Evolutionary conservation across 2,888 invertebrate genomes (phyloP).

Genomic region (Acronicta psi): DNA sequence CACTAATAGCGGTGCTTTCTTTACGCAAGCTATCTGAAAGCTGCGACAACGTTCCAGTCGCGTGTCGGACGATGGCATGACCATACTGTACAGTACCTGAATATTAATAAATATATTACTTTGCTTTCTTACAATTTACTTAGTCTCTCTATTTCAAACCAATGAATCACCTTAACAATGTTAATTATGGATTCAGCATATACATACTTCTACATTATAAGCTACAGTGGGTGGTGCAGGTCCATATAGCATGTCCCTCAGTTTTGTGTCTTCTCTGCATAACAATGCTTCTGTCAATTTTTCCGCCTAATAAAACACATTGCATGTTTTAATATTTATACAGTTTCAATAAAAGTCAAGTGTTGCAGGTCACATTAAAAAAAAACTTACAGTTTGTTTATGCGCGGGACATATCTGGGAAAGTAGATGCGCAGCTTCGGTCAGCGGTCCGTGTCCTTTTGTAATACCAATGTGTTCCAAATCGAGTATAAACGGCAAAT

Average conservation of each 20-base stretch:
- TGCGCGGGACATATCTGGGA: constrained; percentile 95
- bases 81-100: constrained; percentile 94
- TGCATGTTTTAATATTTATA: neutral
- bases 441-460: constrained; percentile 93
- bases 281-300: constrained; percentile 83
- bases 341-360: too few species aligned
- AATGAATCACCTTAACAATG: too few species aligned
- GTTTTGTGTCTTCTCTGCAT: constrained; percentile 79
- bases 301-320: constrained; percentile 69
- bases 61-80: constrained; percentile 97
- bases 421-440: constrained; percentile 95
- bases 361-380: neutral
- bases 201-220: constrained; percentile 82
- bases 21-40: constrained; percentile 90
- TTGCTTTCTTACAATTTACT: too few species aligned
- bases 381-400: constrained; percentile 87
- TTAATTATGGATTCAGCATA: neutral
- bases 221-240: constrained; percentile 85
- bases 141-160: too few species aligned
- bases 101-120: constrained; percentile 21
- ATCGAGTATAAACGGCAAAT: constrained; percentile 94
- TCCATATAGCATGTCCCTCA: constrained; percentile 84
- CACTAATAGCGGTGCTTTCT: constrained; percentile 86
- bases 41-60: constrained; percentile 91
- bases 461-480: constrained; percentile 96